Percentiles rank a stretch among this genome's conserved stretches.
Conservation (phyloP, 2,888 invertebrate genomes). For the Scaptodrosophila latifasciaeformis region DNA sequence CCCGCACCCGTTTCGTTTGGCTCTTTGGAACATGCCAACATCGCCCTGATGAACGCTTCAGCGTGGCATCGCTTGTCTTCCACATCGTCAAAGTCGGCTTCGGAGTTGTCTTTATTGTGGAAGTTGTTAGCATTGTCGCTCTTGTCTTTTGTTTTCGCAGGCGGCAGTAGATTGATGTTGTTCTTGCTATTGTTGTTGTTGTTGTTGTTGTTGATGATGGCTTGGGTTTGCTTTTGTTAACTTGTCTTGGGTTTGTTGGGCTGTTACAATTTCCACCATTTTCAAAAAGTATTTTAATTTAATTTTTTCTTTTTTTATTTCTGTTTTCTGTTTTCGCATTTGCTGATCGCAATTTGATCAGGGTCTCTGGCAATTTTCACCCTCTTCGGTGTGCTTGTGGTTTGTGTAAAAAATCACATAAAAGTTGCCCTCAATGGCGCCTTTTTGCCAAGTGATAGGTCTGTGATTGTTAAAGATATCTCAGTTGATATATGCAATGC, state of each 20-base stretch:
- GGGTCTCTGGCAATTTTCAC: no score
- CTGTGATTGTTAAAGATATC: slow-evolving; percentile 11
- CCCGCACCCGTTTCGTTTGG: no score
- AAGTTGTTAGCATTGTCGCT: slow-evolving; percentile 9
- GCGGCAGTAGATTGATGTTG: no score
- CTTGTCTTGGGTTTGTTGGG: slow-evolving; percentile 33
- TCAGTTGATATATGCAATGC: slow-evolving; percentile 6
- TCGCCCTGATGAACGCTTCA: no score
- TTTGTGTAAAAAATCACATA: slow-evolving; percentile 72
- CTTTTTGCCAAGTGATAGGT: slow-evolving; percentile 49
- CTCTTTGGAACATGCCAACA: no score
- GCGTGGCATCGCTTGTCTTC: slow-evolving; percentile 53
- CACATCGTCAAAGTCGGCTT: slow-evolving; percentile 19
- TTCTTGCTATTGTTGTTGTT: slow-evolving; percentile 4
- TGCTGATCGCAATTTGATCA: not conserved
- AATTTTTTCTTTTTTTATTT: slow-evolving; percentile 35
- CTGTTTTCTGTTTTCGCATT: not conserved
- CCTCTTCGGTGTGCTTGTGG: no score
- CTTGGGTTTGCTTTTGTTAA: slow-evolving; percentile 32
- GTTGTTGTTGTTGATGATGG: slow-evolving; percentile 21
- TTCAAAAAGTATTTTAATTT: slow-evolving; percentile 50
- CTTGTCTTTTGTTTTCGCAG: slow-evolving; percentile 45
- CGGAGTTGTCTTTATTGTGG: slow-evolving; percentile 29
- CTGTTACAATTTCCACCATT: slow-evolving; percentile 50
- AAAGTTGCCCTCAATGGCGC: slow-evolving; percentile 71